A percentile compares a stretch with the other conserved stretches of the same genome.
These are phyloP conservation scores for Lasioglossum calceatum DNA, from an alignment of 2,888 invertebrate genomes.

Conservation along the genomic window DNA sequence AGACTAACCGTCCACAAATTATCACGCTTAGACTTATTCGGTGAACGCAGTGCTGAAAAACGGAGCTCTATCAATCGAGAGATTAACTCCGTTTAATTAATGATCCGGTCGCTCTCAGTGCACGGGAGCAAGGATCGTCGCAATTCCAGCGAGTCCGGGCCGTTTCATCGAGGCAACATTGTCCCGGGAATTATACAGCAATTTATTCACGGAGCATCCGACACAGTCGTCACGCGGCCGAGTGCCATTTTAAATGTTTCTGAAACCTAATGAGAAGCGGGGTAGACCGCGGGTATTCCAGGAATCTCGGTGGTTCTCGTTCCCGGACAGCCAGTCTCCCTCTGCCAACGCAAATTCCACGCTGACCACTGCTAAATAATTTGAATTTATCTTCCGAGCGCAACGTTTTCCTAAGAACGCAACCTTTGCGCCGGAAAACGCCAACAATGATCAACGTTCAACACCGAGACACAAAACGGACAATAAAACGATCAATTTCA, in stretches of 20 bases:
- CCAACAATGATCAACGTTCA: neutral
- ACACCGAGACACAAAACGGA: neutral
- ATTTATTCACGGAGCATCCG: neutral
- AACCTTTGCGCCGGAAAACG: neutral
- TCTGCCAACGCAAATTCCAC: slow-evolving; percentile 3
- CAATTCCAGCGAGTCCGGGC: neutral
- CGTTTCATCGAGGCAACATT: neutral
- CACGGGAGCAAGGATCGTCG: neutral
- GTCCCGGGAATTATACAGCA: slow-evolving; percentile 2
- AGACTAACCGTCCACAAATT: neutral
- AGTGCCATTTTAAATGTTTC: slow-evolving; percentile 19
- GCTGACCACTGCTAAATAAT: slow-evolving; percentile 18
- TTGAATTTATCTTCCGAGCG: neutral
- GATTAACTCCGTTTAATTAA: neutral
- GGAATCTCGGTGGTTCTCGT: slow-evolving; percentile 10
- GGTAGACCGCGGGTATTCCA: neutral
- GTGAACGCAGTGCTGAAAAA: neutral
- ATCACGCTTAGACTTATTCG: neutral
- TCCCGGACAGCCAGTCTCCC: neutral
- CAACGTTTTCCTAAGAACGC: neutral
- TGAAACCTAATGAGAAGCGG: slow-evolving; percentile 13
- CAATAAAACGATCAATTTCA: neutral
- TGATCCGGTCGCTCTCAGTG: neutral
- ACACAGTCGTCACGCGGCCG: neutral
- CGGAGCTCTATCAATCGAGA: neutral